These are phyloP conservation scores for Mastomys natalensis DNA, from an alignment of 2,113 vertebrate species.

Conservation along the genomic window DNA sequence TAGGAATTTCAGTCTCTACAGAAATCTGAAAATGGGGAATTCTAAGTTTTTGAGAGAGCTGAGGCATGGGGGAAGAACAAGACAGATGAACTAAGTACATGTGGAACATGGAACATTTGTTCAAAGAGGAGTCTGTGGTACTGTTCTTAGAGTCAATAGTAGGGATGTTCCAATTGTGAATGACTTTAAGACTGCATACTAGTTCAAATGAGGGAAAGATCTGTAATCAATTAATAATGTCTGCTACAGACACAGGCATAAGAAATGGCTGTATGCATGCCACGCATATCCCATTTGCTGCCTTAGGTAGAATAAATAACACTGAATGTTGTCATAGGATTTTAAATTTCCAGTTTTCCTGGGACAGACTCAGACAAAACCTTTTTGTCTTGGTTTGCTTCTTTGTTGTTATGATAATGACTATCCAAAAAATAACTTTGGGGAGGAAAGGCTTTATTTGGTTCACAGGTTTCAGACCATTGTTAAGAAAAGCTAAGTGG, in stretches of 20 bases:
- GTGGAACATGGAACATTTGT: background rate
- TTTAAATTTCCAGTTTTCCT: background rate
- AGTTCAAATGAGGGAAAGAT: background rate
- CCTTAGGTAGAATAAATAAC: conserved; percentile 1
- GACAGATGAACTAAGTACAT: background rate
- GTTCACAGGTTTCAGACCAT: background rate
- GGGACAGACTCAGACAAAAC: background rate
- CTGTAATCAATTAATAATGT: background rate
- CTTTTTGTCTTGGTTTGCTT: background rate
- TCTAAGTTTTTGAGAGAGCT: background rate
- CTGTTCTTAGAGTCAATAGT: background rate
- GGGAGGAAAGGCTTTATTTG: background rate
- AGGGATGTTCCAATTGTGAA: background rate
- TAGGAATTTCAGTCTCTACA: background rate
- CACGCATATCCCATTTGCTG: background rate
- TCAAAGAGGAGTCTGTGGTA: background rate
- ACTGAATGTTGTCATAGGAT: background rate
- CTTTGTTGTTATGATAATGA: background rate
- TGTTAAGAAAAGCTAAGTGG: background rate
- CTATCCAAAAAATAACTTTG: background rate
- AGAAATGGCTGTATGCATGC: background rate
- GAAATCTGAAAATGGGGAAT: background rate
- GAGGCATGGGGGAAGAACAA: background rate
- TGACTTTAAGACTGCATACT: background rate
- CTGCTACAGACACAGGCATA: background rate